phyloP scores from a whole-genome alignment of 2,797 vertebrate species.

The Nothura maculosa region DNA sequence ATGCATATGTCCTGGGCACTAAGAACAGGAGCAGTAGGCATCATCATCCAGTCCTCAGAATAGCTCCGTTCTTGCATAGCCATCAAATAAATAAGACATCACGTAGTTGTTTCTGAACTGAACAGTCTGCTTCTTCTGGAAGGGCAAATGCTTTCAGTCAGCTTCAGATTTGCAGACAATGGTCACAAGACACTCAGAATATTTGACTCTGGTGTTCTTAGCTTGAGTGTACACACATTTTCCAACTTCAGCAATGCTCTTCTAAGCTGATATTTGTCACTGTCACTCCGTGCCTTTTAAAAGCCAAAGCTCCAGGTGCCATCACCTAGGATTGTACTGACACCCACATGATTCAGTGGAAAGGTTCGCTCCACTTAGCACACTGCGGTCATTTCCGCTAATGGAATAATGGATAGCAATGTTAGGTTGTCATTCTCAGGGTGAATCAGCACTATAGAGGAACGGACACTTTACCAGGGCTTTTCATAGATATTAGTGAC shows the following conservation, averaged over 20 bases:
- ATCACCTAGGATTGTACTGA: background rate
- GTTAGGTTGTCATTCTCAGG: background rate
- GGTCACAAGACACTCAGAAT: background rate
- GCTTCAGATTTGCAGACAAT: background rate
- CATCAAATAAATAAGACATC: background rate
- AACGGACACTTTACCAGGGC: background rate
- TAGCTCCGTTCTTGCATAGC: background rate
- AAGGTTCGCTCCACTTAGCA: background rate
- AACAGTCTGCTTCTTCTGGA: background rate
- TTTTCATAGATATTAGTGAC: slow-evolving; percentile 25
- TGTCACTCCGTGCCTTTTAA: background rate
- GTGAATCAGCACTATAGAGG: background rate
- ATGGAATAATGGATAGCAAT: slow-evolving; percentile 61
- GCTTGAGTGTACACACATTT: background rate
- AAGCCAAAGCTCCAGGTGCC: background rate
- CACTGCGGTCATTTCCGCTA: slow-evolving; percentile 47
- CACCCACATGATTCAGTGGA: background rate
- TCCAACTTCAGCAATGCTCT: background rate
- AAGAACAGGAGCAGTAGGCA: background rate
- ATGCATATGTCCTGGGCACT: background rate
- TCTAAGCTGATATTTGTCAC: background rate
- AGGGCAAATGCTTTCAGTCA: too few relatives aligned
- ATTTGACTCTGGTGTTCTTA: background rate
- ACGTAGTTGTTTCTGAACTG: background rate
- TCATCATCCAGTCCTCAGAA: background rate